phyloP scores from a whole-genome alignment of 2,888 invertebrate genomes.

The Harpalus rufipes region DNA sequence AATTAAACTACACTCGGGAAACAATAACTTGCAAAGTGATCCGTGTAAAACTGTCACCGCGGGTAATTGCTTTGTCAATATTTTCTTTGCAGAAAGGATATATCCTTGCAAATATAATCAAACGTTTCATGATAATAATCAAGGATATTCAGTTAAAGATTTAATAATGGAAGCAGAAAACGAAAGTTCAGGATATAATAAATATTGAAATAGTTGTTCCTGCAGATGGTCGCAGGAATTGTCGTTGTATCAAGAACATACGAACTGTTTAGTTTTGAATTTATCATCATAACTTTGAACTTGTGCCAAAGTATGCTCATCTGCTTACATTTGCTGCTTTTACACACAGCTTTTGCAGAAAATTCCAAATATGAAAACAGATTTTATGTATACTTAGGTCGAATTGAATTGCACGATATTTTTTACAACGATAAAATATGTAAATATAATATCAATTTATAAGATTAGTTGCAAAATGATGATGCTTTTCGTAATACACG shows the following conservation, averaged over 20 bases:
- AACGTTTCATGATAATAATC: not conserved
- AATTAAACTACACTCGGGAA: not conserved
- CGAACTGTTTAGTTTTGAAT: too few species aligned
- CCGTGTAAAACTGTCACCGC: constrained; percentile 1
- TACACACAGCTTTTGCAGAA: too few species aligned
- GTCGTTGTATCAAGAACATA: not conserved
- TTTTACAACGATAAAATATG: too few species aligned
- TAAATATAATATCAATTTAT: too few species aligned
- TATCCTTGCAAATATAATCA: constrained; percentile 2
- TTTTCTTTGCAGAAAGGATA: not conserved
- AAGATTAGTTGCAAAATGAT: too few species aligned
- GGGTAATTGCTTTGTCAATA: not conserved
- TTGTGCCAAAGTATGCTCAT: too few species aligned
- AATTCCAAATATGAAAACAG: too few species aligned
- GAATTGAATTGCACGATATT: too few species aligned
- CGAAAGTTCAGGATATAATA: not conserved
- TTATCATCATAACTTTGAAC: too few species aligned
- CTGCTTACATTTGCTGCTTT: too few species aligned
- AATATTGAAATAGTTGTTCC: not conserved
- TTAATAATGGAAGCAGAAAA: not conserved
- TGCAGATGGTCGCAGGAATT: not conserved
- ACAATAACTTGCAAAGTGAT: not conserved
- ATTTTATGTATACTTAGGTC: too few species aligned
- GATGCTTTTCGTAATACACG: too few species aligned
- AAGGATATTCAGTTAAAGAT: not conserved